Evolutionary conservation across 2,797 vertebrate genomes (phyloP), one percentile per base, ranked within the genome.

Genomic region (Sphaeramia orbicularis): DNA sequence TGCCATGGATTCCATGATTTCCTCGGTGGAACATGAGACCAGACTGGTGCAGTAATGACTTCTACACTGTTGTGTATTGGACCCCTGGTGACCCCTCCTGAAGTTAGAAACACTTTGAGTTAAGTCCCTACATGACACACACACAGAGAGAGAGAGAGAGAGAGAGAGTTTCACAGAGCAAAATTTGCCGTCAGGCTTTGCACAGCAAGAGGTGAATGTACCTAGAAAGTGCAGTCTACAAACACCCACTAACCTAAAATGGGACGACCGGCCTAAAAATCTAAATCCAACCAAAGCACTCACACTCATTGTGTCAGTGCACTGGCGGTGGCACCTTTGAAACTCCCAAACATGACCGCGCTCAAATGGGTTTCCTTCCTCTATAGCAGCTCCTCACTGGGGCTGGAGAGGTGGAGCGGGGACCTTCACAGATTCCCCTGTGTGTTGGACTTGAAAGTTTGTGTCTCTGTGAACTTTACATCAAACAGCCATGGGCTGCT

Each of bases 401-500:
- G 70, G 83, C 53, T 63, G 68, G 79, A 78, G 83, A 75, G 71
- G 70, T 76, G 65, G 73, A 68, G 75, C 71, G 79, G 67, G 68
- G 68, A 76, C 85, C 84, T 90, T 92, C 83, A 86, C 78, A 85
- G 84, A 80, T 83, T 86, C 86, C 89, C 87, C 86, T 67, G 79
- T 86, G 83, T 53, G 73, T 80, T 71, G 74, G 83, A 92, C 94
- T 94, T 94, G 88, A 89, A 93, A 90, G 93, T 92, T 92, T 81
- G 83, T 85, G 77, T 89, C 79, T 83, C 91, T 93, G 89, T 94
- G 94, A 94, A 94, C 91, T 94, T 91, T 86, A 94, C 94, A 93
- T 95, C 93, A 95, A 94, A 95, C 87, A 16, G 65, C 66, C 71
- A 81, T 36, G 73, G 78, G 69, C 86, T 70, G 76, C 86, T 72